phyloP scores from a whole-genome alignment of 2,888 invertebrate species.

The Tridacna gigas region DNA sequence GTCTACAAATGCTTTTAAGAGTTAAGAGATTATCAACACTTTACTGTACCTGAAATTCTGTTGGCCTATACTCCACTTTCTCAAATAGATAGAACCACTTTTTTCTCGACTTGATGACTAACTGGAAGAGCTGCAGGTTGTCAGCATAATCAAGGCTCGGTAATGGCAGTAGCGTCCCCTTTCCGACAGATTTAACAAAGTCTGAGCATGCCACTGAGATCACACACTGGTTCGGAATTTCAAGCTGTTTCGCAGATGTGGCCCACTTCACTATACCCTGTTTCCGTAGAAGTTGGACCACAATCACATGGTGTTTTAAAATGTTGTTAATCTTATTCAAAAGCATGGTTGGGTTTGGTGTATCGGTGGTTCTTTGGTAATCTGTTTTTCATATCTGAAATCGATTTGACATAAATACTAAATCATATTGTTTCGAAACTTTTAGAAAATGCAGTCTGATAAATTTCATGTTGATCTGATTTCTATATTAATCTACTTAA shows the following conservation, averaged over 20 bases:
- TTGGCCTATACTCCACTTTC: constrained; percentile 45
- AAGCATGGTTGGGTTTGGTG: too few species aligned
- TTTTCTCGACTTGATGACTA: constrained; percentile 63
- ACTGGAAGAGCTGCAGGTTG: constrained; percentile 63
- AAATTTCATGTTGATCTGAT: too few species aligned
- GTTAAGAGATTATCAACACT: too few species aligned
- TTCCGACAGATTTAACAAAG: constrained; percentile 68
- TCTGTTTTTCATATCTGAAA: too few species aligned
- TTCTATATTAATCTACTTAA: too few species aligned
- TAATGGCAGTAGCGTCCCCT: constrained; percentile 64
- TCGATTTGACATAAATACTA: too few species aligned
- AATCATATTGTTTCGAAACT: too few species aligned
- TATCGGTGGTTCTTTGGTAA: too few species aligned
- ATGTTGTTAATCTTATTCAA: too few species aligned
- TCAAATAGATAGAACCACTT: constrained; percentile 47
- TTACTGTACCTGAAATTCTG: constrained; percentile 57
- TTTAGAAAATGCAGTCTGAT: too few species aligned
- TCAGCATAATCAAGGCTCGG: constrained; percentile 67
- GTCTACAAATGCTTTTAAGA: too few species aligned
- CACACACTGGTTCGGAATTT: constrained; percentile 47
- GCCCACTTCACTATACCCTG: neutral
- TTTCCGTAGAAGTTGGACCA: neutral
- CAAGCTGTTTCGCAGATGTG: neutral
- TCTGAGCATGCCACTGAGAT: constrained; percentile 70
- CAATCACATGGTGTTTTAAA: neutral